Evolutionary conservation across 2,113 vertebrate genomes (phyloP).

Genomic region (Catharus bicknelli): DNA sequence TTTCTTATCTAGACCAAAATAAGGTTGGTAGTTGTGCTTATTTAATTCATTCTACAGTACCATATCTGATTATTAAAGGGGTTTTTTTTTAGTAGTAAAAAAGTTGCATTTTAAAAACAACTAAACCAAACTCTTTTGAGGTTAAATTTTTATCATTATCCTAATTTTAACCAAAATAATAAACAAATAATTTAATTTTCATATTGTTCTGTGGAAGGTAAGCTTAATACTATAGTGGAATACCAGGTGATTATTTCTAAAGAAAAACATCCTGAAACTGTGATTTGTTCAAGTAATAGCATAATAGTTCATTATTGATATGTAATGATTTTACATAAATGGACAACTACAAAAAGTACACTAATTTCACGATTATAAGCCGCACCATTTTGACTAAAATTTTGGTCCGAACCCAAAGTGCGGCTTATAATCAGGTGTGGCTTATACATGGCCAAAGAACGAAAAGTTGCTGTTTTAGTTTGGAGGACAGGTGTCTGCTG

Average conservation of each 20-base stretch:
- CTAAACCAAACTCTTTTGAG: background rate
- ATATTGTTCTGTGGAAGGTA: background rate
- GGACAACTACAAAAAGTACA: background rate
- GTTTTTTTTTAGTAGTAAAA: background rate
- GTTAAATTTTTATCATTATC: background rate
- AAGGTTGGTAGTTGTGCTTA: background rate
- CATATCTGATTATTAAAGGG: background rate
- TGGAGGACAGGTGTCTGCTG: no score
- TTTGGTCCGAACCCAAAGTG: no score
- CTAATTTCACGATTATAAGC: no score
- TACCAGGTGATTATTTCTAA: background rate
- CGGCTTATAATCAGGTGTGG: no score
- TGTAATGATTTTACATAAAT: background rate
- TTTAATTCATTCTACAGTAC: background rate
- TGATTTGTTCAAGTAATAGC: background rate
- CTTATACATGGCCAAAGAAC: no score
- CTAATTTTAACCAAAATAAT: background rate
- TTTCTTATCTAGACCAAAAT: background rate
- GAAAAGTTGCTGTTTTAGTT: no score
- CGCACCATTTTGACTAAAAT: no score
- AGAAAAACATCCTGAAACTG: background rate
- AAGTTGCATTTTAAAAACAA: background rate
- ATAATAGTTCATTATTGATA: accelerated
- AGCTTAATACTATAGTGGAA: background rate
- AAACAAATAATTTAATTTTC: background rate